These are phyloP conservation scores for Hesperophylax magnus DNA, from an alignment of 1,140 invertebrate genomes.

Conservation along the genomic window DNA sequence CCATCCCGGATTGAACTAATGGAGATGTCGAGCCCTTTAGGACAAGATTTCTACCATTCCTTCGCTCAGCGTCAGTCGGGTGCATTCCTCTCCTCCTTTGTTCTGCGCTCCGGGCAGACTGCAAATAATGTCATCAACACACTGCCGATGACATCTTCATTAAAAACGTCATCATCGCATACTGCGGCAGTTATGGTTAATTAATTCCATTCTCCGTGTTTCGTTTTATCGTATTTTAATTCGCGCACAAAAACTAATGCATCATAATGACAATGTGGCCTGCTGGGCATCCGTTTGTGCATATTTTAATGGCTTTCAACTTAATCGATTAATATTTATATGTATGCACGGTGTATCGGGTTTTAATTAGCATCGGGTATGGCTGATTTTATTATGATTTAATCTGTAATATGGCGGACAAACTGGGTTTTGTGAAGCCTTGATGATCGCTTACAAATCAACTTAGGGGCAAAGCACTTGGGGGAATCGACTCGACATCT, in stretches of 20 bases:
- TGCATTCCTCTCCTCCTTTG: neutral
- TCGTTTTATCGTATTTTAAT: slow-evolving; percentile 12
- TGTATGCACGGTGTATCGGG: too few species aligned
- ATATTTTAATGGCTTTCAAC: too few species aligned
- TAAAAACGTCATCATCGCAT: slow-evolving; percentile 16
- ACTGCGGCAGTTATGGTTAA: slow-evolving; percentile 18
- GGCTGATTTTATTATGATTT: too few species aligned
- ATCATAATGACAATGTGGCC: too few species aligned
- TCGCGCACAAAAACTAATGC: neutral
- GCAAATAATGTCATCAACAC: slow-evolving; percentile 13
- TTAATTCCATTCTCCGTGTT: neutral
- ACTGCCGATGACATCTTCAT: neutral
- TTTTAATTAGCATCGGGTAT: too few species aligned
- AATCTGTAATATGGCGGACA: too few species aligned
- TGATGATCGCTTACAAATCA: too few species aligned
- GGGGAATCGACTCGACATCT: too few species aligned
- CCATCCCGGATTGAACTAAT: neutral
- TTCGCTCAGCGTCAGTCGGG: neutral
- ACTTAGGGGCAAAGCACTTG: too few species aligned
- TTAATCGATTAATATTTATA: too few species aligned
- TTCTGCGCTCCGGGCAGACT: neutral
- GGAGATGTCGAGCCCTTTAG: slow-evolving; percentile 8
- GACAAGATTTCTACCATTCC: slow-evolving; percentile 27
- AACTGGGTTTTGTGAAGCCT: too few species aligned
- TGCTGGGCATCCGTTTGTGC: too few species aligned